These are phyloP conservation scores for Amphiprion ocellaris DNA, from an alignment of 2,113 vertebrate species.

Conservation along the genomic window DNA sequence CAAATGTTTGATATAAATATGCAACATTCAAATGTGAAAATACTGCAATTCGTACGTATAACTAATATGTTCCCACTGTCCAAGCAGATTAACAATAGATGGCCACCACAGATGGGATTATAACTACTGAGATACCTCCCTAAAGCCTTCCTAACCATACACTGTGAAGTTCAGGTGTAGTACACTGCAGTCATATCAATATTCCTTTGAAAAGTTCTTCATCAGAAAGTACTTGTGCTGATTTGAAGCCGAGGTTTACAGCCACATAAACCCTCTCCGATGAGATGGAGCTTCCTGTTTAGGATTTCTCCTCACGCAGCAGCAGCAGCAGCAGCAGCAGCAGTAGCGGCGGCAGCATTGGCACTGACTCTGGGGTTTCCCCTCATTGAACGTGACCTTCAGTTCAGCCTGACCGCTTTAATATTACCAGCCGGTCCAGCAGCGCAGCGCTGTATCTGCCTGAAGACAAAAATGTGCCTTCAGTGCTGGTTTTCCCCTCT, in stretches of 20 bases:
- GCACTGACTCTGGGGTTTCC: slow-evolving; percentile 45
- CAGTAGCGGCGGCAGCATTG: background rate
- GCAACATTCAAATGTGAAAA: too few relatives aligned
- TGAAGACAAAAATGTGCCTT: background rate
- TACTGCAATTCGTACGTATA: too few relatives aligned
- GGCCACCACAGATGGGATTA: too few relatives aligned
- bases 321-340: background rate
- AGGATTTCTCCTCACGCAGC: slow-evolving; percentile 24
- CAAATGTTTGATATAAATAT: too few relatives aligned
- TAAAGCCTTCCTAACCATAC: background rate
- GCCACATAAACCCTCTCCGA: slow-evolving; percentile 5
- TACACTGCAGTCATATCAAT: background rate
- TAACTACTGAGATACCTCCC: background rate
- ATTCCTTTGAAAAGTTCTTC: background rate
- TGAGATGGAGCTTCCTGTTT: slow-evolving; percentile 45
- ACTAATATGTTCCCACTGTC: background rate
- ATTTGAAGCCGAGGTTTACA: slow-evolving; percentile 3
- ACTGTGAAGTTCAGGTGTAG: background rate
- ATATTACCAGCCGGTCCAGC: slow-evolving; percentile 1
- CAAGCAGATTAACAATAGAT: background rate
- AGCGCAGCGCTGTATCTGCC: background rate
- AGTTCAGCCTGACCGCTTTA: slow-evolving; percentile 4
- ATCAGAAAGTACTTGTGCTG: background rate
- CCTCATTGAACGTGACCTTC: slow-evolving; percentile 42
- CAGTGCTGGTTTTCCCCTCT: too few relatives aligned